phyloP scores from a whole-genome alignment of 2,113 vertebrate species.

The Mesocricetus auratus region DNA sequence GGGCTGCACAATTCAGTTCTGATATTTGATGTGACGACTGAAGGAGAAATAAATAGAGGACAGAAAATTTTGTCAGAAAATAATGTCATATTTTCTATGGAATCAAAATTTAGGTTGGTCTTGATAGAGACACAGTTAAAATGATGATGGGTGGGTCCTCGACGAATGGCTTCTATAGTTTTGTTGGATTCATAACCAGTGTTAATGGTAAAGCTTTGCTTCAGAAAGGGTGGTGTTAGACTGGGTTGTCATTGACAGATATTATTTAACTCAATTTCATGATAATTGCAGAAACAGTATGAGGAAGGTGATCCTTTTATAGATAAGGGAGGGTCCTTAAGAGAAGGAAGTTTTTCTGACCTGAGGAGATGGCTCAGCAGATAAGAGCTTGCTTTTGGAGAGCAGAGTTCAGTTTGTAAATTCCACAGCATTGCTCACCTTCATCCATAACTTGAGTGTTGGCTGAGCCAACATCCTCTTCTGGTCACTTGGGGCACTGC shows the following conservation, averaged over 20 bases:
- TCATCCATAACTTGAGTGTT: neutral
- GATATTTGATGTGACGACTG: neutral
- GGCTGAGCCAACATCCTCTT: neutral
- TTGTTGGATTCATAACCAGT: neutral
- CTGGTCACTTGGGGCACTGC: neutral
- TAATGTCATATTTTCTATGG: neutral
- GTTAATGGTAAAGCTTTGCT: neutral
- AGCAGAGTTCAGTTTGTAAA: neutral
- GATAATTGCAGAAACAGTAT: neutral
- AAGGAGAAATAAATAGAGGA: neutral
- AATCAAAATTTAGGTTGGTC: neutral
- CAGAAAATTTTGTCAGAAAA: neutral
- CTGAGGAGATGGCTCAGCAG: neutral
- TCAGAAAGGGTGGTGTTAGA: neutral
- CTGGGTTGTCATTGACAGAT: neutral
- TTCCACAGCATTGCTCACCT: no score
- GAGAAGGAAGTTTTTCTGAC: neutral
- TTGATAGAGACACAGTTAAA: neutral
- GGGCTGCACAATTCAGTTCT: neutral
- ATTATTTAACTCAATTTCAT: slow-evolving; percentile 20
- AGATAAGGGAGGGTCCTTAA: neutral
- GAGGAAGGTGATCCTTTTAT: neutral
- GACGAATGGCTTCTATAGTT: neutral
- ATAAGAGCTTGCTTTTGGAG: neutral
- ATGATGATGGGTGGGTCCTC: neutral